Base-by-base conservation (phyloP, 2,888 invertebrate genomes). In the Orthosia incerta region DNA sequence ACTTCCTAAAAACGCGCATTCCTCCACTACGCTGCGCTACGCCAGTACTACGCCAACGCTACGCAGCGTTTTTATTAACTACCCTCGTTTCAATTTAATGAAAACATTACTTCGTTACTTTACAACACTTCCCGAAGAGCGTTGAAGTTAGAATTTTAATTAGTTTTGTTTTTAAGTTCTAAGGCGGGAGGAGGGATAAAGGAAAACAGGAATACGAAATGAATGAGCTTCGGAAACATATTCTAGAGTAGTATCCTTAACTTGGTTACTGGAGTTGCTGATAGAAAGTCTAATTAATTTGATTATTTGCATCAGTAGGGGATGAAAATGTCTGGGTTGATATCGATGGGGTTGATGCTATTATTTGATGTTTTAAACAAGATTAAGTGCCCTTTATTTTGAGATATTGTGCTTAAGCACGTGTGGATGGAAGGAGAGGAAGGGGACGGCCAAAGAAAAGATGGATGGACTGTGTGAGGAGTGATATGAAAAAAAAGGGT, bases 1-100 rank as follows among this genome's bases (percentile, higher is more conserved):
- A 93, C 92, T 92, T 92, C 90, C 88, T 82, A 89, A 91, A 92
- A 92, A 92, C 93, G 91, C 90, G 91, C 89, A 88, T 90, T 89
- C 84, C 86, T 80, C 67, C 65, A 83, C 79, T 76, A 87, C 79
- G 79, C 70, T 20, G 16, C 9, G 23, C 67, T 74, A 86, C 79
- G 78, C 70, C 55, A 45, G 63, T 51, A 70, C 75, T 76, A 68
- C 71, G 71, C 39, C 45, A 20, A 31, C 39, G 74, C 68, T 80
- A 65, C 71, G 74, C 74, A 76, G 69, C 76, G 75, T 84, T 86
- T 86, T 84, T 87, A 81, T 80, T 83, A 74, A 82, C 75, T 84
- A 77, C 79, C 72, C 79, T 69, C 72, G 71, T 79, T 80, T 74
- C 62, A 63, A 79, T 80, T 81, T 86, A 83, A 80, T 81, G 76